Conservation (phyloP, 2,888 invertebrate species). For the Lumbricus terrestris region DNA sequence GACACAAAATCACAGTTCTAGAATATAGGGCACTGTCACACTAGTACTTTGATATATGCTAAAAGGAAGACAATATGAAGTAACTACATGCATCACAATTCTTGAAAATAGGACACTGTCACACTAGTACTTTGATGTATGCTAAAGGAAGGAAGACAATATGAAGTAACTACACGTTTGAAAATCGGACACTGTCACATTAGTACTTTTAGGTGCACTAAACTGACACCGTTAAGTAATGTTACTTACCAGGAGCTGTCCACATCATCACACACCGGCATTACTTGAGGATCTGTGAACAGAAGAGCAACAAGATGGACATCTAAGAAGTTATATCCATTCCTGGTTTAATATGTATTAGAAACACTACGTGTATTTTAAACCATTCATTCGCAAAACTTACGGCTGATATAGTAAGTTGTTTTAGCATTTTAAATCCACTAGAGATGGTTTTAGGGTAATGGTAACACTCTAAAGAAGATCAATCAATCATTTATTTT, state of each 20-base stretch:
- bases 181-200: not conserved
- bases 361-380: not conserved
- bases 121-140: no score
- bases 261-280: constrained; percentile 3
- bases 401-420: not conserved
- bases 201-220: not conserved
- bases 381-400: not conserved
- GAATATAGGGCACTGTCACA: no score
- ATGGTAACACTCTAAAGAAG: no score
- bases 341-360: no score
- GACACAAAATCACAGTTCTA: not conserved
- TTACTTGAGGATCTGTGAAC: not conserved
- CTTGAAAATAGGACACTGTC: not conserved
- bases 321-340: not conserved
- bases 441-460: no score
- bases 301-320: not conserved
- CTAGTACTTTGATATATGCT: no score
- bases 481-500: no score
- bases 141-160: no score
- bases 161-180: no score
- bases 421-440: no score
- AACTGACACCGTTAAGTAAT: not conserved
- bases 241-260: not conserved
- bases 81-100: no score
- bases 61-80: no score